phyloP scores from a whole-genome alignment of 2,797 vertebrate species.

The Chelidonichthys spinosus region DNA sequence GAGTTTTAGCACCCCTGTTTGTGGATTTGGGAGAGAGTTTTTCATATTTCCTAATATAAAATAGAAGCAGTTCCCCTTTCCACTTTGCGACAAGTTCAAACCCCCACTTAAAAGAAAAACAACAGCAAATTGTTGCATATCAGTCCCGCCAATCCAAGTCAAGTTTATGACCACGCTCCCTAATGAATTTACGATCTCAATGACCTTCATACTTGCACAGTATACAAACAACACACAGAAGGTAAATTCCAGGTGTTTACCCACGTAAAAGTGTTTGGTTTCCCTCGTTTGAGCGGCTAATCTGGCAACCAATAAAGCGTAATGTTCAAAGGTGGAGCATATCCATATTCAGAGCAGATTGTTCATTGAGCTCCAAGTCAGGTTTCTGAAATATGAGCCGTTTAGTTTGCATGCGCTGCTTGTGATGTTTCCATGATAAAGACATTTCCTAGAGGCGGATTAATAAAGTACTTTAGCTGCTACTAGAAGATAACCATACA shows the following conservation, averaged over 20 bases:
- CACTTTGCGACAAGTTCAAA: slow-evolving; percentile 6
- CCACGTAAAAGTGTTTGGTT: slow-evolving; percentile 34
- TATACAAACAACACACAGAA: slow-evolving; percentile 34
- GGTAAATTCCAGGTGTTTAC: slow-evolving; percentile 46
- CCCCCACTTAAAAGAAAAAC: not conserved
- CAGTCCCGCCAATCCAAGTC: not conserved
- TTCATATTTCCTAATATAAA: not conserved
- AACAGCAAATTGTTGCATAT: not conserved
- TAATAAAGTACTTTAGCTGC: slow-evolving; percentile 63
- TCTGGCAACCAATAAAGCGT: slow-evolving; percentile 52
- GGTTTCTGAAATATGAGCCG: slow-evolving; percentile 41
- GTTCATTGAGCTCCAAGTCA: slow-evolving; percentile 56
- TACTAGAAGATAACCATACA: slow-evolving; percentile 42
- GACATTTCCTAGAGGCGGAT: slow-evolving; percentile 46
- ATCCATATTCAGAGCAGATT: slow-evolving; percentile 54
- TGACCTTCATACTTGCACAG: slow-evolving; percentile 43
- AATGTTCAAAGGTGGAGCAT: slow-evolving; percentile 51
- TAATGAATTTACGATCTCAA: slow-evolving; percentile 3
- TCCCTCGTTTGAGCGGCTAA: slow-evolving; percentile 50
- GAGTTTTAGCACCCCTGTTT: not conserved
- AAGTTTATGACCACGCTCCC: not conserved
- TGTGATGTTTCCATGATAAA: slow-evolving; percentile 60
- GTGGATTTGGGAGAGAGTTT: not conserved
- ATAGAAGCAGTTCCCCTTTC: not conserved
- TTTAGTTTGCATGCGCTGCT: slow-evolving; percentile 43